phyloP scores from a whole-genome alignment of 2,797 vertebrate genomes.

The Champsocephalus gunnari region DNA sequence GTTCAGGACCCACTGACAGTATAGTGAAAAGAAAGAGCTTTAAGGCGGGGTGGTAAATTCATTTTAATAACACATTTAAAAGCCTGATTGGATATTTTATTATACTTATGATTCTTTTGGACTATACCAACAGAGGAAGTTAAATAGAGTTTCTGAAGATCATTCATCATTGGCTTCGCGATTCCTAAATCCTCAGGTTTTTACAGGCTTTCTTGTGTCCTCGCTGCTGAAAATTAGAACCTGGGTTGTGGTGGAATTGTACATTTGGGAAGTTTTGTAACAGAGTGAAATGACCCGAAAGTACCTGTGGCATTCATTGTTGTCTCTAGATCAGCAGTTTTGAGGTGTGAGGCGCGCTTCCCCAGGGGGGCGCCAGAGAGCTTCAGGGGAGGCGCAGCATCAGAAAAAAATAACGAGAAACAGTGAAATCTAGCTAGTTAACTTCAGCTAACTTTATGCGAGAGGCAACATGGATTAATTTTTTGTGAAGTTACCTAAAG shows the following conservation, averaged over 20 bases:
- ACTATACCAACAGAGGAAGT: not conserved
- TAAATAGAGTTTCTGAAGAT: not conserved
- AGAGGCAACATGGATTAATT: no score
- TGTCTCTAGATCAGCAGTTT: no score
- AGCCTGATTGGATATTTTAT: conserved; percentile 5
- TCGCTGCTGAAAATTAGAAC: not conserved
- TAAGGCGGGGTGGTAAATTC: conserved; percentile 14
- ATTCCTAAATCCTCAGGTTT: not conserved
- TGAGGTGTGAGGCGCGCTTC: no score
- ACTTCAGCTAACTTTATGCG: no score
- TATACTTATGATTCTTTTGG: conserved; percentile 16
- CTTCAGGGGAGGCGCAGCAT: no score
- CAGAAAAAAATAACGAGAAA: no score
- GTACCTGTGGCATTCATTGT: no score
- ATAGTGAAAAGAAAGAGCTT: conserved; percentile 9
- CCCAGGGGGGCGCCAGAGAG: no score
- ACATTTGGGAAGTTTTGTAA: no score
- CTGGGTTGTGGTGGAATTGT: not conserved
- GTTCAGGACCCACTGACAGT: conserved; percentile 27
- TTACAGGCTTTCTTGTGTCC: not conserved
- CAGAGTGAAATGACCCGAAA: no score
- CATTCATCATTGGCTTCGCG: not conserved
- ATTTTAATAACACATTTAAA: conserved; percentile 29
- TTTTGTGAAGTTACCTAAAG: no score
- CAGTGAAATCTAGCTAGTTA: no score